A percentile compares a stretch with the other conserved stretches of the same genome.
Conservation (phyloP, 2,888 invertebrate genomes). For the Caradrina clavipalpis region DNA sequence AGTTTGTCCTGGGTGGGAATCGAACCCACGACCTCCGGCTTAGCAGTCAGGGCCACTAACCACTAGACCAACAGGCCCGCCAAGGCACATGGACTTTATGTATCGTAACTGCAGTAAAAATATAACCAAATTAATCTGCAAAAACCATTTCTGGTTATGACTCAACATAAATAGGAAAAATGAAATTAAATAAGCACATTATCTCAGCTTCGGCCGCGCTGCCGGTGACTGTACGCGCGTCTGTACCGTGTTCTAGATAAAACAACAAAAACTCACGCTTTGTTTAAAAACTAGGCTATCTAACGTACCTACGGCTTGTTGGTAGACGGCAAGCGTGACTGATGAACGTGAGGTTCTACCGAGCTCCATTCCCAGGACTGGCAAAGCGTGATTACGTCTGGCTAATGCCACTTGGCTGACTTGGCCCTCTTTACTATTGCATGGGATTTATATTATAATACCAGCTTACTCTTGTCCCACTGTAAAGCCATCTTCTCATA, state of each 20-base stretch:
- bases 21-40: too few species aligned
- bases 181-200: background rate
- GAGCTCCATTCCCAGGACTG: too few species aligned
- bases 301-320: background rate
- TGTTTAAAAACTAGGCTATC: conserved; percentile 42
- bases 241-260: conserved; percentile 29
- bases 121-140: background rate
- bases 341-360: background rate
- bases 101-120: background rate
- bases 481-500: too few species aligned
- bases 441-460: background rate
- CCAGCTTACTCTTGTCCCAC: too few species aligned
- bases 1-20: too few species aligned
- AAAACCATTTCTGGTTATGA: conserved; percentile 22
- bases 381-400: too few species aligned
- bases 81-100: background rate
- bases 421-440: too few species aligned
- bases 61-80: too few species aligned
- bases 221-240: conserved; percentile 6
- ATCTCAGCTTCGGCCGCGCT: conserved; percentile 8
- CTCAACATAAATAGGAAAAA: conserved; percentile 21
- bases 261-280: conserved; percentile 24
- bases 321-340: background rate
- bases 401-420: too few species aligned
- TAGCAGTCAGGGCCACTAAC: too few species aligned